Evolutionary conservation across 2,797 vertebrate species (phyloP).

Genomic region (Sebastes alutus): DNA sequence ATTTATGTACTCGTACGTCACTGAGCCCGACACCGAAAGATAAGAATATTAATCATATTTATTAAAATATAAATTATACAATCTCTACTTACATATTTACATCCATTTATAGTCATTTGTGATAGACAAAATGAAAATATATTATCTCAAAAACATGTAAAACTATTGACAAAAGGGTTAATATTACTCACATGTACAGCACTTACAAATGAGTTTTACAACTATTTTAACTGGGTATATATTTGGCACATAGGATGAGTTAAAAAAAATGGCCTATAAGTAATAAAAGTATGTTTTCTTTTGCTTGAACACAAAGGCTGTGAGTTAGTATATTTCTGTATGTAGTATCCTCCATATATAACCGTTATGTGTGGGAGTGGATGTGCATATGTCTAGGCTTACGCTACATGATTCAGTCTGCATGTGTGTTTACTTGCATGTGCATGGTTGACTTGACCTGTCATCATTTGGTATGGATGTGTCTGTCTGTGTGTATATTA

Average conservation of each 20-base stretch:
- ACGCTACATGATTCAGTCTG: background rate
- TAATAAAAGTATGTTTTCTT: background rate
- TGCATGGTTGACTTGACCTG: background rate
- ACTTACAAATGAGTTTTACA: background rate
- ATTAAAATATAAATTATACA: constrained; percentile 64
- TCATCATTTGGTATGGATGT: background rate
- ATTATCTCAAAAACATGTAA: background rate
- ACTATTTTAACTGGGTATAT: background rate
- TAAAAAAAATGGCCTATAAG: background rate
- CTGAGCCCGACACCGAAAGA: background rate
- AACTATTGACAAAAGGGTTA: background rate
- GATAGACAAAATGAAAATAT: background rate
- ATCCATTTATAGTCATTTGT: constrained; percentile 35
- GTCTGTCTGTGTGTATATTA: background rate
- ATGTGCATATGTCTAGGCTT: background rate
- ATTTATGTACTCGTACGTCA: background rate
- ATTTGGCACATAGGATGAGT: background rate
- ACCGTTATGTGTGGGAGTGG: background rate
- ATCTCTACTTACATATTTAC: constrained; percentile 64
- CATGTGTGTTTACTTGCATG: background rate
- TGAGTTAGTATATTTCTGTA: background rate
- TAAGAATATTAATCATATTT: constrained; percentile 40
- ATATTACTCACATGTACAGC: background rate
- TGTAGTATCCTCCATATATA: background rate
- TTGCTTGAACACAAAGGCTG: background rate